Evolutionary conservation across 2,888 invertebrate genomes (phyloP).

Genomic region (Tetrapedia diversipes): DNA sequence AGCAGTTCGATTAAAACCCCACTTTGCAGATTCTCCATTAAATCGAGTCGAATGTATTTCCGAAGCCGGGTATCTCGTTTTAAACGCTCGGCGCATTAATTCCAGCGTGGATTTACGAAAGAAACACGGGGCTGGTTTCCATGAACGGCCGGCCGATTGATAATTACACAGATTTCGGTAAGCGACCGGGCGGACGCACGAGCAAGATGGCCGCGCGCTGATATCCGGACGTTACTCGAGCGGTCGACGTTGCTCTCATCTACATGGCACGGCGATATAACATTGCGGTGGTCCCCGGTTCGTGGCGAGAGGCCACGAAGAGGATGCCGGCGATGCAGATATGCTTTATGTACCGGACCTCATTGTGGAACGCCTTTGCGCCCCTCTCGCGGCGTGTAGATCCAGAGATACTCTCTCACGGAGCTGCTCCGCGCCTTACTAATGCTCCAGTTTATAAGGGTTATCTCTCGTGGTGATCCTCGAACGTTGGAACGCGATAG

Average conservation of each 20-base stretch:
- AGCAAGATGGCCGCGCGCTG: conserved; percentile 65
- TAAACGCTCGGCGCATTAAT: conserved; percentile 1
- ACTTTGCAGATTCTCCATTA: neutral
- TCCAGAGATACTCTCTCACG: conserved; percentile 73
- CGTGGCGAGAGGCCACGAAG: conserved; percentile 49
- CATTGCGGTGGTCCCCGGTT: conserved; percentile 65
- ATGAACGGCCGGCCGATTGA: conserved; percentile 46
- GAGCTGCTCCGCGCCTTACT: conserved; percentile 77
- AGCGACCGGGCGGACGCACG: conserved; percentile 47
- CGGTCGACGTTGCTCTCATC: conserved; percentile 63
- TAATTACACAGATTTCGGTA: conserved; percentile 64
- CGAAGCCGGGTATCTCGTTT: conserved; percentile 19
- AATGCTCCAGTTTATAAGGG: conserved; percentile 82
- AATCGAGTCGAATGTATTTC: conserved; percentile 10
- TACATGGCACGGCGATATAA: conserved; percentile 64
- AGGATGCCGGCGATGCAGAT: conserved; percentile 76
- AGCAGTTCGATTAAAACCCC: neutral
- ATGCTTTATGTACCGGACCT: conserved; percentile 80
- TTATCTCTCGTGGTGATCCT: conserved; percentile 75
- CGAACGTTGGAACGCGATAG: conserved; percentile 20
- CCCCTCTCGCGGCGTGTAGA: conserved; percentile 75
- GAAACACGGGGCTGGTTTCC: conserved; percentile 24
- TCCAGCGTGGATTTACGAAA: conserved; percentile 8
- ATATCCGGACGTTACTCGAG: conserved; percentile 68
- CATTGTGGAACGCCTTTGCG: conserved; percentile 76